phyloP scores from a whole-genome alignment of 2,888 invertebrate genomes.

The Romanomermis culicivorax region DNA sequence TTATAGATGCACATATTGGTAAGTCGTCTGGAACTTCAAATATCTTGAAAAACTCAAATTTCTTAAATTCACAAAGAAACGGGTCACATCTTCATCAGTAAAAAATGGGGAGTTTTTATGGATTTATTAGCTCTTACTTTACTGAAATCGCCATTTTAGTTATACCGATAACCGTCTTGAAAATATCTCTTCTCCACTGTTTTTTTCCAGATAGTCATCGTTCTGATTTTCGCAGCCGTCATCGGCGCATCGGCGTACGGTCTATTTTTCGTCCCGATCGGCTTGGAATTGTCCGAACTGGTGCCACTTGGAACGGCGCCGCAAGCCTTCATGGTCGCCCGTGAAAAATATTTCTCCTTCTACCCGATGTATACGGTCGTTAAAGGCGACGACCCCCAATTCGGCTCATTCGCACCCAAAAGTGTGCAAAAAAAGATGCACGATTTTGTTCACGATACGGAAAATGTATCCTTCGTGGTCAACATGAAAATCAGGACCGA shows the following conservation, averaged over 20 bases:
- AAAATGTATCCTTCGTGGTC: neutral
- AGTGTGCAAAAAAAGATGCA: neutral
- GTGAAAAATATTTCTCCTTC: slow-evolving; percentile 77
- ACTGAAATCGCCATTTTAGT: too few species aligned
- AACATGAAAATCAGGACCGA: neutral
- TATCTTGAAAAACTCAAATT: too few species aligned
- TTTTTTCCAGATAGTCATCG: neutral
- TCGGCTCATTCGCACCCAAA: neutral
- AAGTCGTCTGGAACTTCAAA: too few species aligned
- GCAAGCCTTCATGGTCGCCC: slow-evolving; percentile 67
- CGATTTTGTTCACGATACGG: neutral
- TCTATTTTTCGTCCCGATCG: slow-evolving; percentile 37
- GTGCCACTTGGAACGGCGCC: slow-evolving; percentile 77
- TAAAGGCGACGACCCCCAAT: slow-evolving; percentile 37
- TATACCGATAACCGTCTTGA: too few species aligned
- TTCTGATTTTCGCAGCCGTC: neutral
- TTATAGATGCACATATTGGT: too few species aligned
- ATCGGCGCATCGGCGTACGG: neutral
- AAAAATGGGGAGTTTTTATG: too few species aligned
- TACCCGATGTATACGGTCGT: slow-evolving; percentile 89
- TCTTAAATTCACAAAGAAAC: too few species aligned
- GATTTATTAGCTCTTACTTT: too few species aligned
- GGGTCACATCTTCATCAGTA: too few species aligned
- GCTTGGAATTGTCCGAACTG: slow-evolving; percentile 63
- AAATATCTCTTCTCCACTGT: too few species aligned